Evolutionary conservation across 2,888 invertebrate genomes (phyloP).

Genomic region (Pycnomerus fuliginosus): DNA sequence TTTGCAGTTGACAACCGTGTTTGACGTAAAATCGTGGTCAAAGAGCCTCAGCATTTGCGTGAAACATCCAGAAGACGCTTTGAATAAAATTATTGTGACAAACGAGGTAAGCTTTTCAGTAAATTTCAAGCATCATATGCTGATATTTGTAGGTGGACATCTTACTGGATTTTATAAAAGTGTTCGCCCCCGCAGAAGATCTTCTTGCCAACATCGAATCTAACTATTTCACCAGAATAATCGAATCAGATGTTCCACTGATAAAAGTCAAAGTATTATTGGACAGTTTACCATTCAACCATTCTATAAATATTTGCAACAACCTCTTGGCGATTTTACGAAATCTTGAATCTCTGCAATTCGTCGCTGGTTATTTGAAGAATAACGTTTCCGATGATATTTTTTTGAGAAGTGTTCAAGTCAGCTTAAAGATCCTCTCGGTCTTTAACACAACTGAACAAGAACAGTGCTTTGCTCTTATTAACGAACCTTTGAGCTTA

Average conservation of each 20-base stretch:
- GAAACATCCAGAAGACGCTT: constrained; percentile 53
- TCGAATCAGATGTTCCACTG: constrained; percentile 57
- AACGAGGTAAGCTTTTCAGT: constrained; percentile 35
- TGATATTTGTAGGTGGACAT: constrained; percentile 60
- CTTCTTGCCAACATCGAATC: constrained; percentile 55
- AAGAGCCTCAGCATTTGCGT: constrained; percentile 59
- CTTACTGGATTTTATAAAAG: constrained; percentile 69
- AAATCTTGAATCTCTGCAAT: constrained; percentile 64
- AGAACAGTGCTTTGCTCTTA: constrained; percentile 62
- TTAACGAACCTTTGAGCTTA: constrained; percentile 71
- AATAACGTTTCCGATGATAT: constrained; percentile 52
- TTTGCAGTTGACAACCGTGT: constrained; percentile 58
- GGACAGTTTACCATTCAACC: constrained; percentile 58
- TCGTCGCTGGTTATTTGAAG: constrained; percentile 63
- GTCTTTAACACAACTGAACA: constrained; percentile 61
- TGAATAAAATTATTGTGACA: constrained; percentile 34
- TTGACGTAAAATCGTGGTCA: constrained; percentile 62
- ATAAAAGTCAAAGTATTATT: constrained; percentile 58
- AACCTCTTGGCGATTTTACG: constrained; percentile 63
- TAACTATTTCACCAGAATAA: constrained; percentile 59
- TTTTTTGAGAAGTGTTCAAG: constrained; percentile 62
- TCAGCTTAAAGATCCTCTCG: constrained; percentile 69
- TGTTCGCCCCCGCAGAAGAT: constrained; percentile 59
- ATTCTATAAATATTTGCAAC: constrained; percentile 64
- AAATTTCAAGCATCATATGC: too few relatives aligned